Conservation (phyloP, 2,113 vertebrate genomes). For the Montifringilla adamsi region DNA sequence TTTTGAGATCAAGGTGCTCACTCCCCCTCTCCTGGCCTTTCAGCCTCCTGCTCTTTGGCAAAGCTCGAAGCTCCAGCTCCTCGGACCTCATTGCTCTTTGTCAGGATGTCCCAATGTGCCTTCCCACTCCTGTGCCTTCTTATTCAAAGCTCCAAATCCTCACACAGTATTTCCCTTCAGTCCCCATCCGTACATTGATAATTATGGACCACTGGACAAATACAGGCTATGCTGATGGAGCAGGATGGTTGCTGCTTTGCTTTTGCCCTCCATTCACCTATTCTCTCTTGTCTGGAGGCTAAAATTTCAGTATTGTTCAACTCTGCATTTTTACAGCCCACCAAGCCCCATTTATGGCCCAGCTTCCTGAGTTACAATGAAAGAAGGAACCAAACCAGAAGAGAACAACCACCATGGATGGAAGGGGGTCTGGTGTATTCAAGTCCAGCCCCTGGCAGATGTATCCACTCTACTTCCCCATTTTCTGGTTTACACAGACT, state of each 20-base stretch:
- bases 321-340: background rate
- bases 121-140: background rate
- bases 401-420: background rate
- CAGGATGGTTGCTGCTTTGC: background rate
- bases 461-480: background rate
- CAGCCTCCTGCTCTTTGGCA: background rate
- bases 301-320: background rate
- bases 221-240: background rate
- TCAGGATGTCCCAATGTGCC: background rate
- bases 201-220: background rate
- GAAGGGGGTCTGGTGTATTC: background rate
- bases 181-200: fast-evolving
- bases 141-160: background rate
- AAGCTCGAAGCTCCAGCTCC: background rate
- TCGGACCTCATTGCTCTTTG: background rate
- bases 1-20: background rate
- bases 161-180: background rate
- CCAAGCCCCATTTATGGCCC: background rate
- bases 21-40: background rate
- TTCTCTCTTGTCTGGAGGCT: background rate
- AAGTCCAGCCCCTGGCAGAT: background rate
- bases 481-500: background rate
- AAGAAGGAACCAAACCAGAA: background rate
- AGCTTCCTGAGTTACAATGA: background rate
- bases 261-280: background rate